Evolutionary conservation across 2,797 vertebrate genomes (phyloP).

Genomic region (Bradypodion pumilum): DNA sequence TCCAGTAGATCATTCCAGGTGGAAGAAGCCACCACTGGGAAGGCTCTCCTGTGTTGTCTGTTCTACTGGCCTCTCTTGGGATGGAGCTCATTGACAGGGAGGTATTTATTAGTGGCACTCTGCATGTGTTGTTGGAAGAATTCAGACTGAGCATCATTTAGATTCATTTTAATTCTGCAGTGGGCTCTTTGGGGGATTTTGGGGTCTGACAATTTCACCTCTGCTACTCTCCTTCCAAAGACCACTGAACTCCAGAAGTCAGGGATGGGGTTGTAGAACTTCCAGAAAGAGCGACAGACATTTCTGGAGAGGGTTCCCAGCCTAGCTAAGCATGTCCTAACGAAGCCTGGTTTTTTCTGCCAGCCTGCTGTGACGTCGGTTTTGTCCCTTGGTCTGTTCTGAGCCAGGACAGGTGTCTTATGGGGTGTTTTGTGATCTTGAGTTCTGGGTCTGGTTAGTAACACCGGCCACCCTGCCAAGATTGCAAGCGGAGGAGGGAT

Average conservation of each 20-base stretch:
- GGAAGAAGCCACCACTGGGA: too few relatives aligned
- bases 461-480: constrained; percentile 26
- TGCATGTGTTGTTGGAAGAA: neutral
- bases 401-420: constrained; percentile 40
- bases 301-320: neutral
- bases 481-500: neutral
- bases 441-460: constrained; percentile 52
- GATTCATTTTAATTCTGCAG: neutral
- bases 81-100: too few relatives aligned
- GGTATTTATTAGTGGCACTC: too few relatives aligned
- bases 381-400: neutral
- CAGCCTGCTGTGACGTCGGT: neutral
- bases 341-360: neutral
- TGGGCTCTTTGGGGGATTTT: neutral
- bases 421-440: constrained; percentile 2
- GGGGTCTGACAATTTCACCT: neutral
- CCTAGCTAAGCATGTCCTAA: neutral
- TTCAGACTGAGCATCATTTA: too few relatives aligned
- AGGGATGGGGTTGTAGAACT: accelerated
- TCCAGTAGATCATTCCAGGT: too few relatives aligned
- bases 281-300: neutral
- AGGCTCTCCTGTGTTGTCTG: too few relatives aligned
- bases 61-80: too few relatives aligned
- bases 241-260: too few relatives aligned
- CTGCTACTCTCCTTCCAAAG: neutral